Evolutionary conservation across 2,113 vertebrate species (phyloP), one percentile per base, ranked within the genome.

Genomic region (Corythornis cristatus): DNA sequence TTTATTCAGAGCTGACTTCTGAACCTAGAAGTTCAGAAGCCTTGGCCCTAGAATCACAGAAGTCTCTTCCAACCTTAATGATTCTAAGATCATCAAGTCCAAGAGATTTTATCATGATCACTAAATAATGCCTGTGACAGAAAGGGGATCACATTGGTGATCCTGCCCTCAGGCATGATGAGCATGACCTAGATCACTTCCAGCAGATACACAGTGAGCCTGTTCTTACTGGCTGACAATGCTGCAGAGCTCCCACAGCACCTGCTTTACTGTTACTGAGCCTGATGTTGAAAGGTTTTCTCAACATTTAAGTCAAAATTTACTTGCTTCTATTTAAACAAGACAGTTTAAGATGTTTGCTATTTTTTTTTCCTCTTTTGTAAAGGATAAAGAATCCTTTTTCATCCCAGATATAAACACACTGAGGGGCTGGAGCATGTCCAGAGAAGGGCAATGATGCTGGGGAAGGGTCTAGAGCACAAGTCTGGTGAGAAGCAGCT

Each of bases 11-110:
- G 21, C 6, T 66, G 56, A 86, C 51, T 75, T 68, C 42, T 31
- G 35, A 87, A 73, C 67, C 45, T 46, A 3, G 3, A 79, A 91
- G 93, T 94, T 93, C 79, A 68, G 64, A 91, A 76, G 40, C 61
- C 15, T 79, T 45, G 54, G 60, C 35, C 46, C 25, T 48, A 19
- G 29, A 56, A 29, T 54, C 21, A 48, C 6, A 48, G 46, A 22
- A 22, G 46, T 48, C 46, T 48, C 46, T 48, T 48, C 21, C 46
- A 48, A 48, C 46, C 46, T 48, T 23, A 48, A 23, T 48, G 46
- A 48, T 48, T 46, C 46, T 46, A 21, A 20, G 48, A 50, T 19
- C 46, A 48, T 48, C 14, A 54, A 29, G 26, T 51, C 50, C 50
- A 51, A 26, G 12, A 14, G 50, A 25, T 25, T 51, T 51, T 51